Conservation (phyloP, 2,797 vertebrate genomes). For the Sorex maritimensis region DNA sequence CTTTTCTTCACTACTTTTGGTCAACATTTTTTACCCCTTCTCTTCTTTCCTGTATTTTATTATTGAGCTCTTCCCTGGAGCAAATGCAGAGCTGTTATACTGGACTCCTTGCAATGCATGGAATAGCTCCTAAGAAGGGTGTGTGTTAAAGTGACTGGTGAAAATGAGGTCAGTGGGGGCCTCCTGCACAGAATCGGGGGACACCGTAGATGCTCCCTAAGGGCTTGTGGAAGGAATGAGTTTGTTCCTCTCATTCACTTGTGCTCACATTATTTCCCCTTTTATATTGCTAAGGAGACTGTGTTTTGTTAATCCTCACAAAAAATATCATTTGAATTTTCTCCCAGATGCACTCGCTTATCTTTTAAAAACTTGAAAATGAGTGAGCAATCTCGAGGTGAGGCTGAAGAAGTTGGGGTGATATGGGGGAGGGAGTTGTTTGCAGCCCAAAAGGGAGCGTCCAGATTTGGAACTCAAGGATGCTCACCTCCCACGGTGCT, state of each 20-base stretch:
- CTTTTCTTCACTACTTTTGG: background rate
- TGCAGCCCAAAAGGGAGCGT: background rate
- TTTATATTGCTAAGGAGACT: conserved; percentile 6
- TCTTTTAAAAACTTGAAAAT: conserved; percentile 53
- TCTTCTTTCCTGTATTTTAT: conserved; percentile 24
- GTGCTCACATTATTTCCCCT: conserved; percentile 25
- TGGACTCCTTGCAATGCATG: conserved; percentile 11
- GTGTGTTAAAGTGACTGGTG: background rate
- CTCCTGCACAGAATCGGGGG: conserved; percentile 27
- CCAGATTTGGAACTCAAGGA: conserved; percentile 10
- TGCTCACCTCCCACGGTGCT: background rate
- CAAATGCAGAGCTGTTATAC: background rate
- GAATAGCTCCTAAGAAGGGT: background rate
- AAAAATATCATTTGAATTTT: conserved; percentile 63
- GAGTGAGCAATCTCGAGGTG: background rate
- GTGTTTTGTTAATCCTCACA: conserved; percentile 55
- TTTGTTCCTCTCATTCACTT: conserved; percentile 29
- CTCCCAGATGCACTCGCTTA: background rate
- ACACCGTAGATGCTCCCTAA: background rate
- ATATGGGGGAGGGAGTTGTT: conserved; percentile 10
- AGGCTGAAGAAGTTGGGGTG: conserved; percentile 38
- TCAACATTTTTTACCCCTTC: background rate
- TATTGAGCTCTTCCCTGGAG: conserved; percentile 2
- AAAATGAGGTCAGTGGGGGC: conserved; percentile 34
- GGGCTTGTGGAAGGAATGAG: background rate